A percentile compares a stretch with the other conserved stretches of the same genome.
phyloP scores from a whole-genome alignment of 2,113 vertebrate species.

The Caloenas nicobarica region DNA sequence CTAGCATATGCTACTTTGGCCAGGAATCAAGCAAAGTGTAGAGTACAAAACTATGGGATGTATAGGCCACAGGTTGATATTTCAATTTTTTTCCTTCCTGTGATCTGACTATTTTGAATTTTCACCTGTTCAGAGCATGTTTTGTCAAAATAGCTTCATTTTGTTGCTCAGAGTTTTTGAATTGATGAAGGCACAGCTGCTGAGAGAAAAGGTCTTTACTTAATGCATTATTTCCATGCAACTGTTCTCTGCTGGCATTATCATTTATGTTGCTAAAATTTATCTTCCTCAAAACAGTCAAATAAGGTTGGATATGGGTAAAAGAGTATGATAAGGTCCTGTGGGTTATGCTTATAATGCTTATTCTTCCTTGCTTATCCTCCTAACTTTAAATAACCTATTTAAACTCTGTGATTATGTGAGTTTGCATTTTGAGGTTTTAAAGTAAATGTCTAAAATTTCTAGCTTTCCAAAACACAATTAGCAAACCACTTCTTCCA shows the following conservation, averaged over 20 bases:
- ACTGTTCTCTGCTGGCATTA: not conserved
- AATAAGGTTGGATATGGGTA: not conserved
- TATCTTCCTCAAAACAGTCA: not conserved
- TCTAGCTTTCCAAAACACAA: not conserved
- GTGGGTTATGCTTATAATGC: not conserved
- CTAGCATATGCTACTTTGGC: not conserved
- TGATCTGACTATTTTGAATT: not conserved
- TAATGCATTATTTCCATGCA: not conserved
- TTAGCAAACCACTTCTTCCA: not conserved
- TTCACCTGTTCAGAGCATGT: not conserved
- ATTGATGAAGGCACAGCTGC: not conserved
- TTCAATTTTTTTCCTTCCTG: not conserved
- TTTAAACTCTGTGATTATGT: not conserved
- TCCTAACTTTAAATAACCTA: not conserved
- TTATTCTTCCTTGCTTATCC: not conserved
- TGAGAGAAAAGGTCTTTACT: not conserved
- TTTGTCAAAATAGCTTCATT: not conserved
- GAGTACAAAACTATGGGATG: not conserved
- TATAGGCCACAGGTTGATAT: not conserved
- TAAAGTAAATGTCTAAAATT: not conserved
- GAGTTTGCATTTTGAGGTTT: not conserved
- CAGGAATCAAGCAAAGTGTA: not conserved
- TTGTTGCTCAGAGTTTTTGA: not conserved
- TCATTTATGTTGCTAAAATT: not conserved
- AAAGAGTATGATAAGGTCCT: not conserved